These are phyloP conservation scores for Potamarius usumacintae DNA, from an alignment of 2,113 vertebrate species.

Conservation along the genomic window DNA sequence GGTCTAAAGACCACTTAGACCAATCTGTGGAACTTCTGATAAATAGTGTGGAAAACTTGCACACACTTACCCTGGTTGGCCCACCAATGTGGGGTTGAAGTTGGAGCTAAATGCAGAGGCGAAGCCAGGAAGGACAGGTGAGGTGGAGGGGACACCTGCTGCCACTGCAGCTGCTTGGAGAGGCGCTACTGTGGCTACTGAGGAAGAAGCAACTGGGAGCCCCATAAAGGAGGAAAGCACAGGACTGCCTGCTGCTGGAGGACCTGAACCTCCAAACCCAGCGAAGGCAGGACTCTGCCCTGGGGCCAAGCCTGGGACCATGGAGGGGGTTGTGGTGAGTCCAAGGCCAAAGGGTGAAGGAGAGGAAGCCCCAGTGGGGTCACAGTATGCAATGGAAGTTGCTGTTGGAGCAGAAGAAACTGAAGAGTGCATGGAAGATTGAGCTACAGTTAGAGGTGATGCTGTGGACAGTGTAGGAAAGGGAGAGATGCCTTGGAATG, in stretches of 20 bases:
- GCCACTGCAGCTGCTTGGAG: constrained; percentile 79
- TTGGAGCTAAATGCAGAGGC: constrained; percentile 96
- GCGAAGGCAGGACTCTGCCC: constrained; percentile 82
- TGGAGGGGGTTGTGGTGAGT: constrained; percentile 81
- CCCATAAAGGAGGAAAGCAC: constrained; percentile 90
- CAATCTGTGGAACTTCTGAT: not conserved
- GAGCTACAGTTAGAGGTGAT: constrained; percentile 70
- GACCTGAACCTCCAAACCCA: constrained; percentile 84
- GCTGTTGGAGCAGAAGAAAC: constrained; percentile 63
- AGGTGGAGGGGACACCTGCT: constrained; percentile 76
- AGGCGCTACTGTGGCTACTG: constrained; percentile 84
- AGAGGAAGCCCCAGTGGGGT: constrained; percentile 68
- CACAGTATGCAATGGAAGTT: constrained; percentile 72
- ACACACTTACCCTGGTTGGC: constrained; percentile 79
- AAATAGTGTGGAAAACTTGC: not conserved
- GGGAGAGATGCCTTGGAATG: constrained; percentile 81
- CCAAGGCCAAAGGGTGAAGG: constrained; percentile 83
- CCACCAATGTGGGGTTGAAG: constrained; percentile 88
- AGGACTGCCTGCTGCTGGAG: constrained; percentile 81
- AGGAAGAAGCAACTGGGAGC: constrained; percentile 81
- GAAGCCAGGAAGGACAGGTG: constrained; percentile 90
- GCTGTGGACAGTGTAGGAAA: constrained; percentile 79
- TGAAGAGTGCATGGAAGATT: constrained; percentile 70
- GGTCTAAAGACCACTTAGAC: not conserved
- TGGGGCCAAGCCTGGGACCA: constrained; percentile 78